These are phyloP conservation scores for Muraenolepis orangiensis DNA, from an alignment of 2,797 vertebrate species.

Conservation along the genomic window DNA sequence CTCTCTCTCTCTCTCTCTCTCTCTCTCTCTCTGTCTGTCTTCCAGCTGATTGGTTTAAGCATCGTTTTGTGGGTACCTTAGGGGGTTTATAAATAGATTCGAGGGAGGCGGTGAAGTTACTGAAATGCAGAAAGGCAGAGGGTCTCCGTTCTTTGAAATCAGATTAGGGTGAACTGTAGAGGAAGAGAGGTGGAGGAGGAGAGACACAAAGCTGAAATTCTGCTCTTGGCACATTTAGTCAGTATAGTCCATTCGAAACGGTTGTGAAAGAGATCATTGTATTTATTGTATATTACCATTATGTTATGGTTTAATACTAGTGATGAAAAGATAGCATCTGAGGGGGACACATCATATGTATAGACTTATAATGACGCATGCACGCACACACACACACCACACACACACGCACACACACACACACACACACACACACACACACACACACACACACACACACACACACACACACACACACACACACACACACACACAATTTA, in stretches of 20 bases:
- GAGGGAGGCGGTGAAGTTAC: neutral
- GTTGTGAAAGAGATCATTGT: neutral
- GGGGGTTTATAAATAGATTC: conserved; percentile 7
- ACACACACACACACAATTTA: no score
- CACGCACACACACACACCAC: no score
- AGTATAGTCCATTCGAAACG: neutral
- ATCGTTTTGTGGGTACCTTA: neutral
- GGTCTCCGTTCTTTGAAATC: neutral
- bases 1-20: no score
- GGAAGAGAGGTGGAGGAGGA: neutral
- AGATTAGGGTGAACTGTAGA: neutral
- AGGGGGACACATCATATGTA: no score
- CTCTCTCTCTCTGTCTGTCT: no score
- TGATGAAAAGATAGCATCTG: no score
- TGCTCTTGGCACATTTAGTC: neutral
- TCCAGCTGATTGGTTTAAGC: conserved; percentile 8
- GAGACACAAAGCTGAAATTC: neutral
- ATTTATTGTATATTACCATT: neutral
- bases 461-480: no score
- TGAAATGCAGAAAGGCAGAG: conserved; percentile 1
- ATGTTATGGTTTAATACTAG: no score
- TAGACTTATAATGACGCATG: no score
- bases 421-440: no score
- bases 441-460: no score
- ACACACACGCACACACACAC: no score